Evolutionary conservation across 2,888 invertebrate genomes (phyloP).

Genomic region (Phyto melanocephala): DNA sequence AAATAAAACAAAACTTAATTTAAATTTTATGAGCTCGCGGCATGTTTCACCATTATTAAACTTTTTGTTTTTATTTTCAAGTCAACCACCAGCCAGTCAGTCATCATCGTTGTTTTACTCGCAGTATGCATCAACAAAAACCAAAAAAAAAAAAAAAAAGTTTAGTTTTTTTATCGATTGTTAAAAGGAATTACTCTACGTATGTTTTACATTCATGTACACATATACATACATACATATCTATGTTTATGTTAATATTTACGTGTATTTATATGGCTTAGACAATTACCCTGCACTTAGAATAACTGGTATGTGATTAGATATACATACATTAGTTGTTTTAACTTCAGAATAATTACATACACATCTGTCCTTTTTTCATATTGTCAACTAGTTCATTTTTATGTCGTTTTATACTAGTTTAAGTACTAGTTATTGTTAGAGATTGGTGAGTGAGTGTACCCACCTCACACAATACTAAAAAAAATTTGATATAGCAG

Average conservation of each 20-base stretch:
- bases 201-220: not conserved
- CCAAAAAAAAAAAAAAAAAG: not conserved
- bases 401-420: no score
- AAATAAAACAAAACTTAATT: constrained; percentile 43
- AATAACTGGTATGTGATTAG: no score
- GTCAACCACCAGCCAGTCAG: constrained; percentile 1
- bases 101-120: not conserved
- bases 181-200: not conserved
- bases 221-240: not conserved
- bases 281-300: no score
- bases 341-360: no score
- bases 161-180: not conserved
- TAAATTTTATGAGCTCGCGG: constrained; percentile 39
- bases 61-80: not conserved
- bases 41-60: constrained; percentile 29
- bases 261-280: not conserved
- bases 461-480: no score
- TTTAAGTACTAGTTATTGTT: no score
- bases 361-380: no score
- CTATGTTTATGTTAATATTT: no score
- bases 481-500: no score
- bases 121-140: not conserved
- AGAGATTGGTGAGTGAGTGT: no score
- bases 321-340: no score
- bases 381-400: no score